Percentiles rank a stretch among this genome's conserved stretches.
phyloP scores from a whole-genome alignment of 2,797 vertebrate genomes.

The Meriones psammophilus region DNA sequence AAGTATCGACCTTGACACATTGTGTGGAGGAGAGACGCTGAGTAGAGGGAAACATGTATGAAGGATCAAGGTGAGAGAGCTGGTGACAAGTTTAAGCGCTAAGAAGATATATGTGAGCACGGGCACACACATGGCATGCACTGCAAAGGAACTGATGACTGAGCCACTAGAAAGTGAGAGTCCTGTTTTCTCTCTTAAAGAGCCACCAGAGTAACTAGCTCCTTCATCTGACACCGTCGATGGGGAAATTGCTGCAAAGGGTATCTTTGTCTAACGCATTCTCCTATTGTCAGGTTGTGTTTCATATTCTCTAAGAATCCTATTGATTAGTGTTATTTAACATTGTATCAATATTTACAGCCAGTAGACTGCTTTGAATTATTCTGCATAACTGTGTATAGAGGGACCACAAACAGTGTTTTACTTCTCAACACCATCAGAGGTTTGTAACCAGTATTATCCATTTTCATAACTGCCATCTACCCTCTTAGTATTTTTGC shows the following conservation, averaged over 20 bases:
- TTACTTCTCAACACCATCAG: constrained; percentile 30
- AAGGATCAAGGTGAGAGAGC: constrained; percentile 13
- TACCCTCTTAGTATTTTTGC: constrained; percentile 13
- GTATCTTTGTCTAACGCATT: neutral
- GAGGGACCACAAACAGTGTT: neutral
- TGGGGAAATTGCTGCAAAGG: neutral
- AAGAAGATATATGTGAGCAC: constrained; percentile 16
- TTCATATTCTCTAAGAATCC: neutral
- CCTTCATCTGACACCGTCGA: neutral
- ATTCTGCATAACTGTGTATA: neutral
- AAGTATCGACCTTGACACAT: neutral
- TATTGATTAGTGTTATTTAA: constrained; percentile 15
- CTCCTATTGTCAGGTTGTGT: neutral
- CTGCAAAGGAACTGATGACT: neutral
- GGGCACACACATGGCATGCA: neutral
- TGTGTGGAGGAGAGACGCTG: neutral
- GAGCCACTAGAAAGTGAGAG: neutral
- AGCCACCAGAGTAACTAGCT: neutral
- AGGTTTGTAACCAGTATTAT: neutral
- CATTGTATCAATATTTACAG: neutral
- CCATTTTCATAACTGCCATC: constrained; percentile 6
- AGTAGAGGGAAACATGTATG: neutral
- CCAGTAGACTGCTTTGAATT: constrained; percentile 31
- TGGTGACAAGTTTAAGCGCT: constrained; percentile 9
- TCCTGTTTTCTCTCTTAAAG: neutral